Base-by-base conservation (phyloP, 2,888 invertebrate genomes). In the Chrysolina oricalcia region DNA sequence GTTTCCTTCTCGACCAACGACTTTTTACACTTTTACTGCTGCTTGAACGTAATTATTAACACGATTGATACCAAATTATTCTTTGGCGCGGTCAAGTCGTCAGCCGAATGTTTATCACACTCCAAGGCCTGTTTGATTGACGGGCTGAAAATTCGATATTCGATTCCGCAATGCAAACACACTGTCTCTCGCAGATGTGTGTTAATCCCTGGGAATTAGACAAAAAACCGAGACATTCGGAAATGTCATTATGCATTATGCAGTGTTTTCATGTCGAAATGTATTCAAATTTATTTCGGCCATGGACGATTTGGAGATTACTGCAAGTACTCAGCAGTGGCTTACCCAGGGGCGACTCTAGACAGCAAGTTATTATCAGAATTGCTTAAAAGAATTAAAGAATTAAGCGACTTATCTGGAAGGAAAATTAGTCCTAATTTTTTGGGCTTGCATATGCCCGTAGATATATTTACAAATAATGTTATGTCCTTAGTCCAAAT, bases 71-170 rank as follows among this genome's bases (percentile, higher is more conserved):
- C 59, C 59, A 59, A 59, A 59, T 59, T 35, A 27, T 59, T 59
- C 35, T n/a, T 59, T 10, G 59, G 59, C 27, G 59, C 59, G 59
- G n/a, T 27, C 59, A 59, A 59, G 27, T 59, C 59, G 56, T 68
- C 68, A 68, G 21, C 9, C 40, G 53, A 68, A 48, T 40, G 53
- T 35, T 50, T 13, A 53, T 40, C 68, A 53, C 68, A 68, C 53
- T 68, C 53, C 68, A 68, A 68, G 68, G 56, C 68, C 68, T 53
- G 21, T 40, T 53, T 68, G 68, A 68, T 68, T 41, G 68, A 53
- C 53, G 53, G 50, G n/a, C 68, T 40, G 23, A 41, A 56, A 53
- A 68, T 68, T 68, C 68, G 68, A 68, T 40, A 40, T 41, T 40
- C 35, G 46, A 68, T 68, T 68, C 68, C 53, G 68, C 53, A 43